Conservation (phyloP, 1,140 invertebrate genomes). For the Diabrotica undecimpunctata region DNA sequence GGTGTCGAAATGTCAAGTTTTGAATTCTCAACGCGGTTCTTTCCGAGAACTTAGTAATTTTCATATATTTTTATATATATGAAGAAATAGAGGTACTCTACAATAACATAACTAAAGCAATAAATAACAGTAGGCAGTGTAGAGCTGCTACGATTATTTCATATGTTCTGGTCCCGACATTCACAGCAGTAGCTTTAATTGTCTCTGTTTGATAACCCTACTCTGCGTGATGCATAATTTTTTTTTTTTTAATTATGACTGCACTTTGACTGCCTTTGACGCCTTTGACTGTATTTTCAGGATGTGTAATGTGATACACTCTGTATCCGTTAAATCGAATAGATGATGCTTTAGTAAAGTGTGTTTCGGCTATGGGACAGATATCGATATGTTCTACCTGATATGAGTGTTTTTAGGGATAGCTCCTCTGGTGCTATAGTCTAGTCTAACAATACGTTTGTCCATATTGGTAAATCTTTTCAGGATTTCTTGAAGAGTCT, state of each 20-base stretch:
- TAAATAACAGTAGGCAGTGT: too few relatives aligned
- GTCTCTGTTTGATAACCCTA: neutral
- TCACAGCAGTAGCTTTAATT: neutral
- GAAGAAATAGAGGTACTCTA: too few relatives aligned
- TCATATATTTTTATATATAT: too few relatives aligned
- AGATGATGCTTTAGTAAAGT: conserved; percentile 27
- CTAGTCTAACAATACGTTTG: conserved; percentile 26
- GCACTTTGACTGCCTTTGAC: too few relatives aligned
- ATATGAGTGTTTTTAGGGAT: conserved; percentile 31
- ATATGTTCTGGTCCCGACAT: too few relatives aligned
- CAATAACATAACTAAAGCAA: too few relatives aligned
- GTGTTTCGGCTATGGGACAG: conserved; percentile 24
- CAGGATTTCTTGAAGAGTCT: too few relatives aligned
- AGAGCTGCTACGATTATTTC: too few relatives aligned
- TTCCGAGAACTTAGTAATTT: too few relatives aligned
- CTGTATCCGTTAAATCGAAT: conserved; percentile 28
- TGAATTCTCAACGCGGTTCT: too few relatives aligned
- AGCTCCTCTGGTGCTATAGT: conserved; percentile 32
- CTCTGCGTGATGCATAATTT: neutral
- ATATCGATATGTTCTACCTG: conserved; percentile 33
- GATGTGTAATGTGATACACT: conserved; percentile 28
- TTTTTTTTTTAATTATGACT: neutral
- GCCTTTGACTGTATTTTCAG: conserved; percentile 21
- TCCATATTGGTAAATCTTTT: too few relatives aligned
- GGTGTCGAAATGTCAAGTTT: too few relatives aligned